Conservation (phyloP, 2,113 vertebrate species). For the Silurus asotus region DNA sequence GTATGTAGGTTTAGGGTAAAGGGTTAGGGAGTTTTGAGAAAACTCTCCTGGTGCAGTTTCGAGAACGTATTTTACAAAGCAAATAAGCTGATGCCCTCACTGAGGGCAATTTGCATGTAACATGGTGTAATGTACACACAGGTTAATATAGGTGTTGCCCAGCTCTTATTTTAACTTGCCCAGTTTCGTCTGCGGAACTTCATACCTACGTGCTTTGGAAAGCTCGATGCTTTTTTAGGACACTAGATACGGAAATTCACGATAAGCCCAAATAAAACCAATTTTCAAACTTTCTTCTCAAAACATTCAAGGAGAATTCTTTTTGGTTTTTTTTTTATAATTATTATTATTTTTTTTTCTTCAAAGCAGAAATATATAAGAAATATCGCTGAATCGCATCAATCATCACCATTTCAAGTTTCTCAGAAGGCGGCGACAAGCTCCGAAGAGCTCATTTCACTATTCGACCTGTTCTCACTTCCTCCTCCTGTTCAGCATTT, state of each 20-base stretch:
- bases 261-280: background rate
- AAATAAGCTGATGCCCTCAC: slow-evolving; percentile 57
- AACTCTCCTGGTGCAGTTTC: background rate
- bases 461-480: slow-evolving; percentile 9
- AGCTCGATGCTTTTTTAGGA: background rate
- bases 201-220: background rate
- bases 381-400: no score
- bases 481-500: background rate
- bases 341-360: background rate
- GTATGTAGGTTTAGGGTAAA: no score
- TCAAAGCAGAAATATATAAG: background rate
- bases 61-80: slow-evolving; percentile 55
- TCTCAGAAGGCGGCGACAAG: background rate
- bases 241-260: background rate
- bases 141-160: slow-evolving; percentile 18
- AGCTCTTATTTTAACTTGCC: background rate
- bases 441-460: slow-evolving; percentile 5
- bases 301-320: background rate
- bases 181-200: background rate
- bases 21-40: background rate
- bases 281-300: background rate
- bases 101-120: slow-evolving; percentile 59
- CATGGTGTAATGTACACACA: slow-evolving; percentile 24
- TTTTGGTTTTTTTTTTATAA: background rate
- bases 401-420: background rate